Base-by-base conservation (phyloP, 2,113 vertebrate genomes). In the Pyrgilauda ruficollis region DNA sequence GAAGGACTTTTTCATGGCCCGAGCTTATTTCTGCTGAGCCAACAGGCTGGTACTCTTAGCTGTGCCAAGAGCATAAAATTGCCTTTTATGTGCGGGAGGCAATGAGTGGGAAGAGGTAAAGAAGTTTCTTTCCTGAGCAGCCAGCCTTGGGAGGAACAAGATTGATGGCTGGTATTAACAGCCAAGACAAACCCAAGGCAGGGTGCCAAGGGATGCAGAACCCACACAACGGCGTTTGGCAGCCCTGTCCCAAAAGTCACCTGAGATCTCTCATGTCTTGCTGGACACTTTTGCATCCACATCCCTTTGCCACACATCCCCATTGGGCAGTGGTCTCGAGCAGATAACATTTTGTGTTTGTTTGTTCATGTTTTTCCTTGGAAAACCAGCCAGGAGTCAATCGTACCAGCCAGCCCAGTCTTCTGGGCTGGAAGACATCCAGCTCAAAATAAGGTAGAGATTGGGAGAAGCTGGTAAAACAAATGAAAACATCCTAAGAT, bases 221-320 rank as follows among this genome's bases (percentile, higher is more conserved):
- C 35, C 68, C 4, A 1, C 49, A 12, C 0, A 6, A 26, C 2
- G 2, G 8, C 1, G 0, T 53, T 74, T 53, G 66, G 84, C 72
- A 87, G 41, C 44, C 47, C 52, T 74, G 33, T 53, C 79, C 85
- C 53, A 62, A 39, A 75, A 61, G 62, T 58, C 74, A 55, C 31
- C n/a, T 3, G 9, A 69, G 23, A 69, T 24, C 66, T 50, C 49
- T 23, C 44, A 1, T 26, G 37, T 64, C 64, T 47, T 80, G 15
- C 46, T 50, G 63, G 33, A 33, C 43, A 50, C 13, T 67, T 86
- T 64, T 84, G 39, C 64, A 41, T 41, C 39, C 39, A 13, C 39
- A 41, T 41, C 39, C 39, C 13, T 41, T 41, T 49, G 62, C 23
- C 75, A 50, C 50, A 43, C 14, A 33, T 8, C 10, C 28, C 49